Base-by-base conservation (phyloP, 1,140 invertebrate species). In the Lamellibrachia luymesi region DNA sequence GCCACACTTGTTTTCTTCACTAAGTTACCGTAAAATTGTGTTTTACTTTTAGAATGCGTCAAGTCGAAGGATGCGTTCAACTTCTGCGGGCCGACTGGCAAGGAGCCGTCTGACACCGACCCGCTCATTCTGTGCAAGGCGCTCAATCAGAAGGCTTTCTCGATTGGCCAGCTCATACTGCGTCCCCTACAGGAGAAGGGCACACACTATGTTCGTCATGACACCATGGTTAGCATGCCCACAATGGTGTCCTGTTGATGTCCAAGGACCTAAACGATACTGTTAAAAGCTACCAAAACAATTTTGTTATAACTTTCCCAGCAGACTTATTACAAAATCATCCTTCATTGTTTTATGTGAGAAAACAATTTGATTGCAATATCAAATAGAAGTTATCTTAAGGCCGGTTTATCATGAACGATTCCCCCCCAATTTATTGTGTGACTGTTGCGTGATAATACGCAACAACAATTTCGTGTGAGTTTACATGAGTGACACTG, bases 121-220 rank as follows among this genome's bases (percentile, higher is more conserved):
- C 94, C 94, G 6, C 94, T 94, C 38, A 93, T 94, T n/a, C 93
- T 95, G 93, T 94, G 93, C 89, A 93, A 94, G 80, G 38, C 92
- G 7, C 49, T 94, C n/a, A 93, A 94, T 90, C 94, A 95, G 64
- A 93, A 92, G 25, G 91, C 93, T n/a, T 95, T 95, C 92, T 93
- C 94, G n/a, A 90, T 93, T 49, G 95, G 95, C 2, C 64, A 93
- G 50, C 90, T 95, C n/a, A 93, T 93, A 22, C 90, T 95, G 38
- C 93, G 94, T 25, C 94, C 94, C 2, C 92, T 94, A 25, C 90
- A 91, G 51, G 94, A 94, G 90, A 95, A 95, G 93, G 93, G 94
- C 64, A 90, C 94, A 38, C 95, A 95, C 92, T 91, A 93, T 80
- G 93, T 94, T 25, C 93, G 92, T 13, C 94, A 94, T 52, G 94